phyloP scores from a whole-genome alignment of 2,888 invertebrate species.

The Dendrolimus houi region DNA sequence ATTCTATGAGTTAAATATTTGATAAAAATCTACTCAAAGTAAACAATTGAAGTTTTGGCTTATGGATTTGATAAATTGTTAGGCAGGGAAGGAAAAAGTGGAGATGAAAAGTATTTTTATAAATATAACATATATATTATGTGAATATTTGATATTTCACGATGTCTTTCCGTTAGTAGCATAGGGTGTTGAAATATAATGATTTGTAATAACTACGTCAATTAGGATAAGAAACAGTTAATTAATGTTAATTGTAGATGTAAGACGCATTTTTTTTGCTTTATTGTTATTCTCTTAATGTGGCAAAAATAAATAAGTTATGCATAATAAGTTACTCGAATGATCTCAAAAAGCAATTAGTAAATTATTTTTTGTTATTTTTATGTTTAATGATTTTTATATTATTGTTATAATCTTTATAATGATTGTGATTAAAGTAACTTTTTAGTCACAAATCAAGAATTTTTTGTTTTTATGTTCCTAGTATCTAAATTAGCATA shows the following conservation, averaged over 20 bases:
- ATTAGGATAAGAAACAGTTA: neutral
- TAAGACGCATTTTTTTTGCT: neutral
- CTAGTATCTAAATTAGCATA: too few species aligned
- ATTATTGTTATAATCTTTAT: too few species aligned
- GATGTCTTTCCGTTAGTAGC: constrained; percentile 14
- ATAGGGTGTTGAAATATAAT: neutral
- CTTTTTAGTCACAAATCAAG: too few species aligned
- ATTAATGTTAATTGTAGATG: neutral
- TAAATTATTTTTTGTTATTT: neutral
- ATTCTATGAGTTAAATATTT: too few species aligned
- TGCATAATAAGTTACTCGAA: neutral
- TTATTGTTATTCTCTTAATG: neutral
- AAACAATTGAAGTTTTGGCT: too few species aligned
- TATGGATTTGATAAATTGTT: too few species aligned
- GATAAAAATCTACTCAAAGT: too few species aligned
- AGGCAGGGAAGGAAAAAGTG: constrained; percentile 7
- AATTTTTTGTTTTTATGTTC: too few species aligned
- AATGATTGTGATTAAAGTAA: too few species aligned
- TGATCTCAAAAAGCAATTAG: neutral
- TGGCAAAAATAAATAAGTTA: neutral
- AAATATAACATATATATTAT: constrained; percentile 24
- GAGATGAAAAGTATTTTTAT: constrained; percentile 41
- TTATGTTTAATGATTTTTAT: too few species aligned
- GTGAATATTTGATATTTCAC: constrained; percentile 27
- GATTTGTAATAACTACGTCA: constrained; percentile 1